Percentiles rank a stretch among this genome's conserved stretches.
phyloP scores from a whole-genome alignment of 2,113 vertebrate genomes.

The Cinclus mexicanus region DNA sequence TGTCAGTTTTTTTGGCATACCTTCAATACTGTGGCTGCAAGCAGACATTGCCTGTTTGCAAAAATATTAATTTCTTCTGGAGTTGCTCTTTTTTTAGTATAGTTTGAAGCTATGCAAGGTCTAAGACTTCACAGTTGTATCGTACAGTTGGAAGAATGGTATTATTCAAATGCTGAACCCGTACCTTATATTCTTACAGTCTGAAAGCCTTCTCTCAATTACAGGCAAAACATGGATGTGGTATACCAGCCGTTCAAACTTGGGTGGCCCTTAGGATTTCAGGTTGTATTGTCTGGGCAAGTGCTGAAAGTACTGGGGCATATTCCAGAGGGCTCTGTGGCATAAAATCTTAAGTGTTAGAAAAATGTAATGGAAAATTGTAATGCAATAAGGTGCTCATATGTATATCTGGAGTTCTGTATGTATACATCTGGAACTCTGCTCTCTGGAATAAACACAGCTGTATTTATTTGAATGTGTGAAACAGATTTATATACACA shows the following conservation, averaged over 20 bases:
- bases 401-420: slow-evolving; percentile 27
- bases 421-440: slow-evolving; percentile 54
- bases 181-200: background rate
- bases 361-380: slow-evolving; percentile 64
- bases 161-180: slow-evolving; percentile 8
- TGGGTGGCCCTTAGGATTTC: slow-evolving; percentile 44
- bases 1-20: background rate
- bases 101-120: background rate
- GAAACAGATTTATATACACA: slow-evolving; percentile 56
- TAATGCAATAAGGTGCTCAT: slow-evolving; percentile 54
- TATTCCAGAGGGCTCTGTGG: slow-evolving; percentile 48
- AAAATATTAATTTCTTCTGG: background rate
- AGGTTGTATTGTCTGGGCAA: slow-evolving; percentile 31
- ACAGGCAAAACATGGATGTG: slow-evolving; percentile 16
- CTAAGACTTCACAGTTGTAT: background rate
- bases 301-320: slow-evolving; percentile 15
- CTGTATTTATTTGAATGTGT: slow-evolving; percentile 63
- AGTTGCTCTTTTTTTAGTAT: background rate
- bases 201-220: slow-evolving; percentile 20
- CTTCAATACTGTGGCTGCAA: background rate
- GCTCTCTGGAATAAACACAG: slow-evolving; percentile 65
- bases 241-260: background rate
- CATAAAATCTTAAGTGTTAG: slow-evolving; percentile 28
- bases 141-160: background rate
- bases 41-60: background rate